A percentile compares a stretch with the other conserved stretches of the same genome.
Evolutionary conservation across 2,113 vertebrate genomes (phyloP).

Genomic region (Eurypyga helias): DNA sequence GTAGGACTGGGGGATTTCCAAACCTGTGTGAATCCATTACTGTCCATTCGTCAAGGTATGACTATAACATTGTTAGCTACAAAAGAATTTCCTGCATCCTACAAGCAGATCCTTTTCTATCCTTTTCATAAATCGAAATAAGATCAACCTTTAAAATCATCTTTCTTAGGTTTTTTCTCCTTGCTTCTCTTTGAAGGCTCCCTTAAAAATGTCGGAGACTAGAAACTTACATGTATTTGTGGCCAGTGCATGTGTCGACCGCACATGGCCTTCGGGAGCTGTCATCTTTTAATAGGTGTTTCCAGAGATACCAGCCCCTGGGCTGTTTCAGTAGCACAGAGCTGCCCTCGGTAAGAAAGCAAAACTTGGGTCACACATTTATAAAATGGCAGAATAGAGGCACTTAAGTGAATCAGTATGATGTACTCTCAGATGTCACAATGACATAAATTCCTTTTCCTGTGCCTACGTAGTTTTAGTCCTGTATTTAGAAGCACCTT

Average conservation of each 20-base stretch:
- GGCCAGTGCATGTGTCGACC: not conserved
- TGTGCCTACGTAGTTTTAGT: not conserved
- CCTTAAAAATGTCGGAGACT: not conserved
- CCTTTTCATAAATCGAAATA: not conserved
- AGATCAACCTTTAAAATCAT: not conserved
- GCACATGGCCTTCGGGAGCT: not conserved
- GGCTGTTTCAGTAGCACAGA: not conserved
- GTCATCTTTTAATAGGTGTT: not conserved
- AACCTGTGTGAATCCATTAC: slow-evolving; percentile 51
- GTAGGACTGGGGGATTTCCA: slow-evolving; percentile 60
- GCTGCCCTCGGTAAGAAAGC: not conserved
- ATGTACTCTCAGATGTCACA: not conserved
- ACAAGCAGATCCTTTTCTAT: not conserved
- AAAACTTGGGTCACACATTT: not conserved
- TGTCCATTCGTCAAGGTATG: slow-evolving; percentile 61
- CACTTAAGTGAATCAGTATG: not conserved
- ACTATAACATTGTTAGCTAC: not conserved
- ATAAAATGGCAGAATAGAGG: not conserved
- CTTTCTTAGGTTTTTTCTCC: not conserved
- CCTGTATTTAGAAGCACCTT: not conserved
- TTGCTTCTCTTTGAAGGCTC: not conserved
- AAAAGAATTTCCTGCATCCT: not conserved
- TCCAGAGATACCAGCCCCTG: not conserved
- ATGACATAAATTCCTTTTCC: not conserved
- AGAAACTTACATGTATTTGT: not conserved